Base-by-base conservation (phyloP, 2,888 invertebrate genomes). In the Dicyrtoma fusca region DNA sequence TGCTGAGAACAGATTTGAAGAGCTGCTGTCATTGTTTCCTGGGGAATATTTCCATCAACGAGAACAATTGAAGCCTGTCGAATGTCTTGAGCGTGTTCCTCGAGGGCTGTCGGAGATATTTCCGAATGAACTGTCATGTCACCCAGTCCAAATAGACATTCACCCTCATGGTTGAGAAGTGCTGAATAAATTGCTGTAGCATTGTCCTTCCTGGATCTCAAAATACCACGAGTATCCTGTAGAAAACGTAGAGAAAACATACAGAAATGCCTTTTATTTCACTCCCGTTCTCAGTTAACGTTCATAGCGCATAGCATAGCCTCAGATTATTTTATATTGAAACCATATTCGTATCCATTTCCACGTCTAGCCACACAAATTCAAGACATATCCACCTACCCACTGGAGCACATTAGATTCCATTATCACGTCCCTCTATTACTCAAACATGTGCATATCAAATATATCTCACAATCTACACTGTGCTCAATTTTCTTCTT, bases 31-130 rank as follows among this genome's bases (percentile, higher is more conserved):
- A 95, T 89, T 0, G 93, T 88, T 23, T 87, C 84, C 55, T 87
- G 81, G 0, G 91, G 88, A 57, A 92, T 82, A 84, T 97, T 97
- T 10, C 91, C 94, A 83, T 97, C 97, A 68, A 96, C 84, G 21
- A 95, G 86, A 11, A 97, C 87, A 42, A 96, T 83, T 0, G 92
- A 90, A 45, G 79, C 76, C 23, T 65, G 47, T 63, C 69, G 55
- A 69, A 79, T 77, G 42, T 75, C 69, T 34, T 75, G 47, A 19
- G 42, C 44, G 53, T 74, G 63, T 26, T 70, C 65, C 51, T 74
- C 66, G 6, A 61, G 42, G 25, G 10, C 44, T 23, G 17, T 42
- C 53, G 42, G 23, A 63, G 89, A 88, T 71, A 97, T 91, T 75
- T 86, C 84, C 13, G 86, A 83, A 82, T 95, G 93, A 23, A 92